Conservation (phyloP, 2,888 invertebrate genomes). For the Callimorpha dominula region DNA sequence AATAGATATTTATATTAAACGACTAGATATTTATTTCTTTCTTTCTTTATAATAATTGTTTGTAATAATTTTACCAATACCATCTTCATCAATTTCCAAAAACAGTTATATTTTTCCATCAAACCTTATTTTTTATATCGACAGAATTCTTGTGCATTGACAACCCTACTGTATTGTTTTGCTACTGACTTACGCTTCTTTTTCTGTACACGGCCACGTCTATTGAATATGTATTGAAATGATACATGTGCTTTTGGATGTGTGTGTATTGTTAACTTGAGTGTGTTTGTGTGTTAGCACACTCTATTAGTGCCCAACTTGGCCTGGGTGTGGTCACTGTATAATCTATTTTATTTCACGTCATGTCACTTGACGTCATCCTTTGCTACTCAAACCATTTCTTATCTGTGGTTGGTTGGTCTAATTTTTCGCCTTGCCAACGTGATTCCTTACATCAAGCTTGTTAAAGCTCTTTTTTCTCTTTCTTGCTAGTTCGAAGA, state of each 20-base stretch:
- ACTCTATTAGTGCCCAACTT: conserved; percentile 17
- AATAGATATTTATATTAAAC: too few relatives aligned
- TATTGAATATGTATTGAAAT: conserved; percentile 45
- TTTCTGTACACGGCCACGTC: conserved; percentile 53
- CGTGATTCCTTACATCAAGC: not conserved
- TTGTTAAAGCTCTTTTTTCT: not conserved
- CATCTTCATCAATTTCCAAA: too few relatives aligned
- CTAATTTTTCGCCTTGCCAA: not conserved
- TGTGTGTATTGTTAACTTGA: conserved; percentile 4
- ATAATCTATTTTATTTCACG: conserved; percentile 14
- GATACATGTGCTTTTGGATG: conserved; percentile 17
- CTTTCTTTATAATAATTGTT: too few relatives aligned
- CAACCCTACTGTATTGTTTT: conserved; percentile 62
- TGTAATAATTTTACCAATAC: too few relatives aligned
- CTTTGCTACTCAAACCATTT: conserved; percentile 8
- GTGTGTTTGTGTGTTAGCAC: conserved; percentile 20
- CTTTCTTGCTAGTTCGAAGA: not conserved
- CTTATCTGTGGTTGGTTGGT: not conserved
- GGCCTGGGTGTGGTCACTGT: conserved; percentile 11
- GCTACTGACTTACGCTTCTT: conserved; percentile 74
- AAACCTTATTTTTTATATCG: not conserved
- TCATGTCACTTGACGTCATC: conserved; percentile 16
- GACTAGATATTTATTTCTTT: too few relatives aligned
- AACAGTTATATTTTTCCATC: not conserved
- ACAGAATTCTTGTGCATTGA: conserved; percentile 6